phyloP scores from a whole-genome alignment of 2,113 vertebrate species.

The Natator depressus region DNA sequence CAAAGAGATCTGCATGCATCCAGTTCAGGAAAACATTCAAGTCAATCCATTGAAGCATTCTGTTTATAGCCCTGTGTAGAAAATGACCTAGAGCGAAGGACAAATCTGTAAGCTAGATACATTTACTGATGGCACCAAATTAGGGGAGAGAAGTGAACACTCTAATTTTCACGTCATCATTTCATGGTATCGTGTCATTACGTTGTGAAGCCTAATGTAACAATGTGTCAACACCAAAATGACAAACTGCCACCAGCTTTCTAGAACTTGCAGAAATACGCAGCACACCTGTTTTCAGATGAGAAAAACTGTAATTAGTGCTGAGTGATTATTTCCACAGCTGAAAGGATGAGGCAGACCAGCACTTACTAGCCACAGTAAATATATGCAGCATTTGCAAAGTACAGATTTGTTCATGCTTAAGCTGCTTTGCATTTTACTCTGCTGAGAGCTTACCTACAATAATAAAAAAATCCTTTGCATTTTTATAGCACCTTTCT shows the following conservation, averaged over 20 bases:
- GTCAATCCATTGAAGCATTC: background rate
- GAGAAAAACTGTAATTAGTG: constrained; percentile 31
- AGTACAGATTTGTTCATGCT: constrained; percentile 36
- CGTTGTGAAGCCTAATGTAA: background rate
- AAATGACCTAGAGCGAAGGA: background rate
- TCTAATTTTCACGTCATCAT: constrained; percentile 9
- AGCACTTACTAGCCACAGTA: background rate
- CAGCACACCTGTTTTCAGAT: background rate
- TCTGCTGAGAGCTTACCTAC: constrained; percentile 21
- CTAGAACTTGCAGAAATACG: background rate
- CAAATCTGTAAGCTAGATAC: background rate
- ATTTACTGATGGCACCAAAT: constrained; percentile 6
- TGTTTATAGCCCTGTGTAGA: background rate
- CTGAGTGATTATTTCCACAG: background rate
- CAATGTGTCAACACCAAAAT: background rate
- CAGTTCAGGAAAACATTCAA: background rate
- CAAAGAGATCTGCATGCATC: background rate
- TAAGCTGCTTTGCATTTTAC: constrained; percentile 10
- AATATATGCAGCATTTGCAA: constrained; percentile 16
- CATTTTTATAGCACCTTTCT: constrained; percentile 28
- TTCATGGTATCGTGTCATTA: background rate
- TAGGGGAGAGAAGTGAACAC: background rate
- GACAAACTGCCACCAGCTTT: background rate
- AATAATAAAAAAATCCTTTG: constrained; percentile 28
- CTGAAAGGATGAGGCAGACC: constrained; percentile 2